phyloP scores from a whole-genome alignment of 2,113 vertebrate genomes.

The Garra rufa region DNA sequence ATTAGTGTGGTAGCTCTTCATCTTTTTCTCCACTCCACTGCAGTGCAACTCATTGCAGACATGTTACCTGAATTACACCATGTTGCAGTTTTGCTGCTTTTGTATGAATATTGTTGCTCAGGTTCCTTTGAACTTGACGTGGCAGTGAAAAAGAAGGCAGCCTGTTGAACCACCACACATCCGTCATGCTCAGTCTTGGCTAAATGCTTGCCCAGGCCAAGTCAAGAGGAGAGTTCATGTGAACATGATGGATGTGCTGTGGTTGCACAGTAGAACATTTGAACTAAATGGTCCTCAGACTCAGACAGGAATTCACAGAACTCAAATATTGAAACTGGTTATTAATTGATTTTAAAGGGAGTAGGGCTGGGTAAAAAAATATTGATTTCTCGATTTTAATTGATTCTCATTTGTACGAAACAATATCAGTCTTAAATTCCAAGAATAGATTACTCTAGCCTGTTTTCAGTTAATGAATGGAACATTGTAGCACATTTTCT shows the following conservation, averaged over 20 bases:
- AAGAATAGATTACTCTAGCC: no score
- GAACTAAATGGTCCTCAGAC: neutral
- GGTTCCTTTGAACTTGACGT: conserved; percentile 6
- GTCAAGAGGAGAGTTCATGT: neutral
- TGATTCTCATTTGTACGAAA: no score
- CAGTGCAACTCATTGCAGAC: neutral
- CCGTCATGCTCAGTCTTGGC: neutral
- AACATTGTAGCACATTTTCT: no score
- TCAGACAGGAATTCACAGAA: neutral
- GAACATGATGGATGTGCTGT: neutral
- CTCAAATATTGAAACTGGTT: neutral
- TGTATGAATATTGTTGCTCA: neutral
- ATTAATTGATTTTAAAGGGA: neutral
- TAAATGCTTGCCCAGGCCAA: neutral
- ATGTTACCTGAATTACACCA: neutral
- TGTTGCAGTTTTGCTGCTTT: conserved; percentile 11
- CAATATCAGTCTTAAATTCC: no score
- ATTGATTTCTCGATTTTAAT: no score
- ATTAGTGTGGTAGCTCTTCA: neutral
- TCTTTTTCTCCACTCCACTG: neutral
- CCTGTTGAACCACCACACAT: conserved; percentile 12
- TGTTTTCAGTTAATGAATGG: no score
- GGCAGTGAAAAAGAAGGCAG: conserved; percentile 10
- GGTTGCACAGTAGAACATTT: neutral
- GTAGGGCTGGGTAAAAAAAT: no score